A percentile compares a stretch with the other conserved stretches of the same genome.
phyloP scores from a whole-genome alignment of 2,113 vertebrate genomes.

The Xiphias gladius region DNA sequence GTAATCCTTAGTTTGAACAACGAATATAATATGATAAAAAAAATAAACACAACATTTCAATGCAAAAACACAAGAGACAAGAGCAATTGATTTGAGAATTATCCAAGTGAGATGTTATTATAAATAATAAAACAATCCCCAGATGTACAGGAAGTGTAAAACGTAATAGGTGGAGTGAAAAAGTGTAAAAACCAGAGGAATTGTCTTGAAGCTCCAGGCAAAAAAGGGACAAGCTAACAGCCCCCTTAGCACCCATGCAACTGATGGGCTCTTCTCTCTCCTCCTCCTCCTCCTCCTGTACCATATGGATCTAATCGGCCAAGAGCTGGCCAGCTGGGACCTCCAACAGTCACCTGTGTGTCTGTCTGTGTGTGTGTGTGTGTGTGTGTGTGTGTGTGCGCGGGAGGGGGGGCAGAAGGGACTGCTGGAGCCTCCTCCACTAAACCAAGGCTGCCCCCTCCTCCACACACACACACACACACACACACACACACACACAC shows the following conservation, averaged over 20 bases:
- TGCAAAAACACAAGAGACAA: conserved; percentile 3
- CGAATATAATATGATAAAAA: neutral
- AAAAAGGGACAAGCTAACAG: conserved; percentile 69
- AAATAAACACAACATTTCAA: neutral
- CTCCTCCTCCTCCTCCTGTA: conserved; percentile 74
- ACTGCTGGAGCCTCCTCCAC: conserved; percentile 73
- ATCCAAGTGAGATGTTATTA: neutral
- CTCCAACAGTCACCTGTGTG: conserved; percentile 97
- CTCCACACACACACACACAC: conserved; percentile 51
- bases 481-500: conserved; percentile 39
- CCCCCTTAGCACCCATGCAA: conserved; percentile 59
- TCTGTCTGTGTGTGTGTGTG: too few relatives aligned
- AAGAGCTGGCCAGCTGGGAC: conserved; percentile 96
- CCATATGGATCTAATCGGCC: conserved; percentile 98
- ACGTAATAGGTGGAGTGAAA: neutral
- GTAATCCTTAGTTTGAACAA: neutral
- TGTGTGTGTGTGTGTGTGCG: too few relatives aligned
- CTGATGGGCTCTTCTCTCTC: conserved; percentile 45
- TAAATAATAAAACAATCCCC: neutral
- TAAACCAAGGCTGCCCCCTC: conserved; percentile 82
- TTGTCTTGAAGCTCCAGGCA: conserved; percentile 23
- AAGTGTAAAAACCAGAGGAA: neutral
- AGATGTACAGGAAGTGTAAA: conserved; percentile 28
- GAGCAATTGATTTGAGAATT: conserved; percentile 22
- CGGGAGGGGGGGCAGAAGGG: conserved; percentile 74